phyloP scores from a whole-genome alignment of 2,888 invertebrate species.

The Octodonta nipae region DNA sequence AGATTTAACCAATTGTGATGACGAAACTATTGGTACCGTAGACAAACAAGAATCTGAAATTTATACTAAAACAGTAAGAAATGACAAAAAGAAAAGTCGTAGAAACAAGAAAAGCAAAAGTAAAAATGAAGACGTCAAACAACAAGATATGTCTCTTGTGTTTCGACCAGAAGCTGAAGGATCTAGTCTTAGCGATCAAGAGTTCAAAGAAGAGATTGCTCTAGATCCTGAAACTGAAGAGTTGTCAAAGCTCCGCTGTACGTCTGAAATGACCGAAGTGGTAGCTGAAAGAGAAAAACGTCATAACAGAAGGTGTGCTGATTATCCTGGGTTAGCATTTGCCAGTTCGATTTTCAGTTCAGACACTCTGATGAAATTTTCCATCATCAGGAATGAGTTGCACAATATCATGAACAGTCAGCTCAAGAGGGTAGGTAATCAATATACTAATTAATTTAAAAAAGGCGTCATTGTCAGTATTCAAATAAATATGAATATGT shows the following conservation, averaged over 20 bases:
- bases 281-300: constrained; percentile 70
- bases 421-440: constrained; percentile 85
- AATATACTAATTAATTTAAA: not conserved
- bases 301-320: constrained; percentile 66
- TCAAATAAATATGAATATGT: no score
- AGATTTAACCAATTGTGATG: constrained; percentile 35
- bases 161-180: constrained; percentile 36
- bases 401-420: constrained; percentile 96
- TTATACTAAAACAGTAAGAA: constrained; percentile 17
- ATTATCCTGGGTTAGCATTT: constrained; percentile 84
- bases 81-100: constrained; percentile 8
- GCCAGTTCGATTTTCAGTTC: constrained; percentile 88
- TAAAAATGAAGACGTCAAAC: constrained; percentile 11
- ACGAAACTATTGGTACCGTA: constrained; percentile 22
- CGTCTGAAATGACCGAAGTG: constrained; percentile 79
- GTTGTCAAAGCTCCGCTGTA: constrained; percentile 71
- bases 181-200: constrained; percentile 38
- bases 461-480: constrained; percentile 4
- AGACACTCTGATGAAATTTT: constrained; percentile 95
- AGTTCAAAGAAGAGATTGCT: constrained; percentile 31
- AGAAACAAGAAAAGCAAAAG: constrained; percentile 5
- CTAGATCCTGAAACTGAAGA: constrained; percentile 70
- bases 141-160: constrained; percentile 26
- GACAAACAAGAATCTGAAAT: constrained; percentile 19
- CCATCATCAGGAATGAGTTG: constrained; percentile 89